Evolutionary conservation across 2,888 invertebrate genomes (phyloP), one percentile per base, ranked within the genome.

Genomic region (Liodrosophila aerea): DNA sequence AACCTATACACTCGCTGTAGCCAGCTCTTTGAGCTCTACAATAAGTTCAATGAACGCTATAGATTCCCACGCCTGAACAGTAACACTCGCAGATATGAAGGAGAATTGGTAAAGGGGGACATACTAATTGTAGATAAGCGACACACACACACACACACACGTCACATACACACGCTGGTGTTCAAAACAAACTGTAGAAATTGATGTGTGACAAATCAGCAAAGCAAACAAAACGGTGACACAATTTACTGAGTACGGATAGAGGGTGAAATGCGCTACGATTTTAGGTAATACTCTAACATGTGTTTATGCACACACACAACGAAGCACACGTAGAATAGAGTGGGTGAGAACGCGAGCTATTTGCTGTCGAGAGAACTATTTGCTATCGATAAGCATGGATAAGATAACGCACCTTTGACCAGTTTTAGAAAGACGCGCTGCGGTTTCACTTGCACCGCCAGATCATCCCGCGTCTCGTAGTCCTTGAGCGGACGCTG

Each of bases 401-500:
- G n/a, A 30, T 30, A 9, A 30, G 22, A 22, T 70, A 44, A 89
- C 91, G 89, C 90, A 93, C 93, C 91, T 84, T 93, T 92, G 77
- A 93, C 92, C 29, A 95, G 88, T 50, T 91, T 92, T 0, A 94
- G 81, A 30, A 90, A 91, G 15, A 93, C 89, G 66, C 88, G 91
- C 87, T 95, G 94, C 1, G 94, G 94, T 71, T 91, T 92, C 43
- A 95, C 92, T 87, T 95, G 95, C 41, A 93, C 91, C 4, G 87
- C 87, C 15, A 76, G 81, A 46, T 77, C 77, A 51, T 69, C 70
- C 1, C 47, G 91, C 11, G 91, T 65, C 53, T 84, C 76, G 41
- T 87, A 90, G 61, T 90, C 90, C 64, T 83, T 86, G 5, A 88
- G 59, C 2, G 81, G 76, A 1, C 57, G 65, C 44, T 88, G 66